phyloP scores from a whole-genome alignment of 2,113 vertebrate genomes.

The Heterochromis multidens region DNA sequence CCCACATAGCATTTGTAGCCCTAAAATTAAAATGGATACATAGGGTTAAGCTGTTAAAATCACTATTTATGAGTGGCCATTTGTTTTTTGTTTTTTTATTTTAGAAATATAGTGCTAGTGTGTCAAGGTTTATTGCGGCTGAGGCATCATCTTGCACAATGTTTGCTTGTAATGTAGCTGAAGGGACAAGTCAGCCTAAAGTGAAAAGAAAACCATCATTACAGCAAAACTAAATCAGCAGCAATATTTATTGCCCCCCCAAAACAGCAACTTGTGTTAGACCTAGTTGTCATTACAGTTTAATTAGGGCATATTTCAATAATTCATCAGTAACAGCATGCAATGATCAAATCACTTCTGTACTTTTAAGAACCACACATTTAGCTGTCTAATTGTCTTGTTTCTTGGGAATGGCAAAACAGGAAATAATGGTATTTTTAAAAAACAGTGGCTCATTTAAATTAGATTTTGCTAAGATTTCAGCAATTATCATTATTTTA shows the following conservation, averaged over 20 bases:
- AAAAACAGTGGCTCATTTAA: neutral
- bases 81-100: neutral
- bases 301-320: neutral
- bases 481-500: neutral
- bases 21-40: conserved; percentile 23
- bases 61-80: conserved; percentile 7
- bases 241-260: neutral
- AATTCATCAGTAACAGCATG: neutral
- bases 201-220: neutral
- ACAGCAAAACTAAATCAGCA: neutral
- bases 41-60: conserved; percentile 5
- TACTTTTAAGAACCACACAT: neutral
- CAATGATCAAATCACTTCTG: neutral
- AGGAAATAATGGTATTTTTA: neutral
- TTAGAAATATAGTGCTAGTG: neutral
- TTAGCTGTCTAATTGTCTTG: neutral
- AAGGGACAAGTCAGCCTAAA: neutral
- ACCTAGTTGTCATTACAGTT: neutral
- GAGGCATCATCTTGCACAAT: neutral
- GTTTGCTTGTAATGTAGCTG: neutral
- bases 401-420: neutral
- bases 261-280: neutral
- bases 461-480: neutral
- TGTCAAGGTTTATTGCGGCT: neutral
- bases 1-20: conserved; percentile 8